Evolutionary conservation across 1,140 invertebrate genomes (phyloP), one percentile per base, ranked within the genome.

Genomic region (Lucilia cuprina): DNA sequence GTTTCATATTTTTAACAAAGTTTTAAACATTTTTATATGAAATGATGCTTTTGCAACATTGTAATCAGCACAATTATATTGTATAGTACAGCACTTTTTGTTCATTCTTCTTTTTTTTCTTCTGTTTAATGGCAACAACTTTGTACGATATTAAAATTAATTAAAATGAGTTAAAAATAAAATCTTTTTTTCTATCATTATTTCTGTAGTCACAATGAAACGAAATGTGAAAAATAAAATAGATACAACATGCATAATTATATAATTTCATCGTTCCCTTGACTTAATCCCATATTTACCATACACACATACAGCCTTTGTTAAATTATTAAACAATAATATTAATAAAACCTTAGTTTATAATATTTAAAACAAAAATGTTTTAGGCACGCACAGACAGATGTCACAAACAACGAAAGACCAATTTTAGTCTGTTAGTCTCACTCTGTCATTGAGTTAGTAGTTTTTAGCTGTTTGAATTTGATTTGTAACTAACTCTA

Each of bases 1-100:
- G 21, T 65, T 77, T 49, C 8, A 74, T 83, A 41, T 47, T 83
- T 74, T 83, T 47, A 25, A 49, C 47, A 60, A 47, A 30, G 70
- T 83, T 83, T 83, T 75, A 55, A 30, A 25, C 30, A 50, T 74
- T 41, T n/a, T 21, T 77, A 49, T 85, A 84, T 86, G 84, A 55
- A 25, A 55, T 84, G 75, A 41, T 34, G 55, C 49, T 78, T 60
- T 80, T 34, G 25, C 30, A 82, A 65, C 82, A 70, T 65, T 82
- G 60, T 82, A 80, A 80, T 49, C 77, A 80, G 77, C 77, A 80
- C 77, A 80, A 49, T 80, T 80, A 49, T 49, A 49, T 19, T 80
- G 77, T 49, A 80, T 80, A 49, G 9, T 47, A 49, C 41, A 49
- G 41, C 21, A 49, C 12, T 80, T 80, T 80, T 80, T 80, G 0